Percentiles rank a stretch among this genome's conserved stretches.
phyloP scores from a whole-genome alignment of 2,113 vertebrate species.

The Cryptomyrus ogoouensis region DNA sequence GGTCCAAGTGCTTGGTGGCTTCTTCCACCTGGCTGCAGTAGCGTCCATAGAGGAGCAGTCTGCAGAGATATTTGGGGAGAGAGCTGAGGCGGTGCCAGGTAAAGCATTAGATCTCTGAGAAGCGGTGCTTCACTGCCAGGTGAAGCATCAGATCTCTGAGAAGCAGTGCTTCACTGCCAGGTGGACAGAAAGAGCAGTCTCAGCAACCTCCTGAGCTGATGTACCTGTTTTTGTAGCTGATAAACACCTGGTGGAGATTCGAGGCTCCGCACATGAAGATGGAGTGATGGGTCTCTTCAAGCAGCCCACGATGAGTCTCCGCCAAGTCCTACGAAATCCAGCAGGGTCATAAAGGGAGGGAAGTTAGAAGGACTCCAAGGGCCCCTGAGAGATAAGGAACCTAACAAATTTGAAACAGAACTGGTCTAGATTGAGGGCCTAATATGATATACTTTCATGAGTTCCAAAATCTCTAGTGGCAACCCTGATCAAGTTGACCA shows the following conservation, averaged over 20 bases:
- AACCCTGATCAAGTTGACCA: not conserved
- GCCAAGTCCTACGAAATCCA: slow-evolving; percentile 66
- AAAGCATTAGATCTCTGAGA: too few relatives aligned
- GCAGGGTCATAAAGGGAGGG: not conserved
- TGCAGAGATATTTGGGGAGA: slow-evolving; percentile 29
- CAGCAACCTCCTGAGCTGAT: not conserved
- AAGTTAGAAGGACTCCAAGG: not conserved
- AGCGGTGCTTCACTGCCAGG: too few relatives aligned
- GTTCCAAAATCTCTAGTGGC: not conserved
- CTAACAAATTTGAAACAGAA: not conserved
- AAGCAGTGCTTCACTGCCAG: not conserved
- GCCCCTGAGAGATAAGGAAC: not conserved
- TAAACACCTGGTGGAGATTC: slow-evolving; percentile 74
- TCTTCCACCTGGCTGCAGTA: slow-evolving; percentile 88
- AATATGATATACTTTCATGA: not conserved
- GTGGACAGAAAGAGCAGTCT: not conserved
- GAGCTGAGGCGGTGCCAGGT: not conserved
- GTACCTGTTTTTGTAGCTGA: slow-evolving; percentile 81
- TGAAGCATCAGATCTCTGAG: too few relatives aligned
- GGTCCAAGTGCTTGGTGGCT: slow-evolving; percentile 74
- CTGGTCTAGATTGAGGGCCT: not conserved
- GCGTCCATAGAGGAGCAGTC: slow-evolving; percentile 75
- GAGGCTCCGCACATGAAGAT: slow-evolving; percentile 45
- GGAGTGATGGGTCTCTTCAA: slow-evolving; percentile 65
- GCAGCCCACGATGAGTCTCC: slow-evolving; percentile 59